These are phyloP conservation scores for Mesorhabditis sp. DNA, from an alignment of 2,888 invertebrate species.

Conservation along the genomic window DNA sequence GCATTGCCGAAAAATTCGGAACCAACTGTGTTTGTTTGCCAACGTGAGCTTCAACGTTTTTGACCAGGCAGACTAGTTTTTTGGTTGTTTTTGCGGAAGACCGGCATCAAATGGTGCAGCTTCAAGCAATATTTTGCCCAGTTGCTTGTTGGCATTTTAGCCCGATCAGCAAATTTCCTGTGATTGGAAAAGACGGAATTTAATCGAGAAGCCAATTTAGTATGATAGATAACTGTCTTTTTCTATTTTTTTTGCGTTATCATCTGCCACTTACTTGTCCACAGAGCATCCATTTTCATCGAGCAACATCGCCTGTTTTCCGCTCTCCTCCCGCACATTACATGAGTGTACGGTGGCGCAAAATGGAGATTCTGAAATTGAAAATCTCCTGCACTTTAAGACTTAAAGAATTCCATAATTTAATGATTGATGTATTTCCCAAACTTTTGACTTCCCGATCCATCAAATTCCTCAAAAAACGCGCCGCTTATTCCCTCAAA, in stretches of 20 bases:
- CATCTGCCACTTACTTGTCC: conserved; percentile 32
- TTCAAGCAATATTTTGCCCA: no score
- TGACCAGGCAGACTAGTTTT: no score
- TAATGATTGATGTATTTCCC: neutral
- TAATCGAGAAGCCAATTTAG: no score
- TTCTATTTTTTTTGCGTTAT: neutral
- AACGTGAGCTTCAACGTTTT: no score
- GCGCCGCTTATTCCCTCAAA: no score
- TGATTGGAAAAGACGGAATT: no score
- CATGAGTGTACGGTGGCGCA: conserved; percentile 53
- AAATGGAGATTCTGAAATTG: conserved; percentile 27
- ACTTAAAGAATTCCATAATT: neutral
- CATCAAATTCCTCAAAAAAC: neutral
- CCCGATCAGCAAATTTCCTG: no score
- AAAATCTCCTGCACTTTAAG: neutral
- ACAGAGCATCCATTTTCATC: conserved; percentile 55
- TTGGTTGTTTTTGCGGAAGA: no score
- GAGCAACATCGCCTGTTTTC: conserved; percentile 45
- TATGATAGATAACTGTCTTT: neutral
- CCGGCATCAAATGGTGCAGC: no score
- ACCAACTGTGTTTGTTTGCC: no score
- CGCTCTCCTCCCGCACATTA: conserved; percentile 46
- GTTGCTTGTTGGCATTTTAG: no score
- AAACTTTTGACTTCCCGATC: neutral
- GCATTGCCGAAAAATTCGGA: no score